Percentiles rank a stretch among this genome's conserved stretches.
These are phyloP conservation scores for Trypoxylus dichotomus DNA, from an alignment of 1,140 invertebrate species.

Conservation along the genomic window DNA sequence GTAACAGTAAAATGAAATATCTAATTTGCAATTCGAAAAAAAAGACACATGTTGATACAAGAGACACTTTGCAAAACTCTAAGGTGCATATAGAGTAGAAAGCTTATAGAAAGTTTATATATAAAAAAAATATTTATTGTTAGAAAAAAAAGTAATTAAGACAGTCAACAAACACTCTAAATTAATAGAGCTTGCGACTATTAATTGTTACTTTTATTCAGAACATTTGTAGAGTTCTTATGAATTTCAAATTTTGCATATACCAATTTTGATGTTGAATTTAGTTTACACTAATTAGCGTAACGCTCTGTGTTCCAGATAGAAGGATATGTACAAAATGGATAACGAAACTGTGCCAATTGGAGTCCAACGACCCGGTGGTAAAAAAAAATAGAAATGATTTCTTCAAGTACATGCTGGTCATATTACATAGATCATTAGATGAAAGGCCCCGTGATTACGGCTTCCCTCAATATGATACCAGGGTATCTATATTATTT, in stretches of 20 bases:
- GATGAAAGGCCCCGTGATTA: conserved; percentile 36
- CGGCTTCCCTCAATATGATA: conserved; percentile 41
- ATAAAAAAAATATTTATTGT: neutral
- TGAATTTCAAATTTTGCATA: neutral
- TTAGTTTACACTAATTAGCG: neutral
- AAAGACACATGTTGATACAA: neutral
- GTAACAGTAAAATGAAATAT: neutral
- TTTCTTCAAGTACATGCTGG: conserved; percentile 57
- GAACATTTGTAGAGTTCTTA: neutral
- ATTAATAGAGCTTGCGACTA: neutral
- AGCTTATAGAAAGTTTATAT: neutral
- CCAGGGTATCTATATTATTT: conserved; percentile 34
- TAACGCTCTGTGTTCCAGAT: conserved; percentile 45
- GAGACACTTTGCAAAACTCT: conserved; percentile 20
- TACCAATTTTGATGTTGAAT: conserved; percentile 21
- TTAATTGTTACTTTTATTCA: neutral
- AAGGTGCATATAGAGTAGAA: conserved; percentile 18
- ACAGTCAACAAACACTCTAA: neutral
- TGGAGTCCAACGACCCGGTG: conserved; percentile 50
- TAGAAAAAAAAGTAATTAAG: conserved; percentile 10
- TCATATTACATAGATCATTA: conserved; percentile 50
- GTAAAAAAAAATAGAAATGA: conserved; percentile 56
- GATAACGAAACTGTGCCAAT: conserved; percentile 49
- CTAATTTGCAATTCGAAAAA: neutral
- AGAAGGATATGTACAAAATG: conserved; percentile 53